phyloP scores from a whole-genome alignment of 2,888 invertebrate species.

The Cylindroiulus punctatus region DNA sequence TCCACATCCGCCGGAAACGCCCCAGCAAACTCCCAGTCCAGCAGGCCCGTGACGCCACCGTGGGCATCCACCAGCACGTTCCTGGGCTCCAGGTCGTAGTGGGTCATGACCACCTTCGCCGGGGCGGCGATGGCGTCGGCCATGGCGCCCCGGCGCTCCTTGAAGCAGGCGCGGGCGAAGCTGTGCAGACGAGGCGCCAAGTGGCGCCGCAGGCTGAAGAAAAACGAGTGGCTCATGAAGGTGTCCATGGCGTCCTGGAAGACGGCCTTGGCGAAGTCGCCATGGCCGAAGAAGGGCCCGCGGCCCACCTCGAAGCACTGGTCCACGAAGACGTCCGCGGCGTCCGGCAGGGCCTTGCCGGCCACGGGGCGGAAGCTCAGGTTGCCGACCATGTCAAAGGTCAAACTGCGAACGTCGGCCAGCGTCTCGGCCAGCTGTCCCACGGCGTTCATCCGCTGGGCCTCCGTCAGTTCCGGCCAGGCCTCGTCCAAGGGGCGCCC shows the following conservation, averaged over 20 bases:
- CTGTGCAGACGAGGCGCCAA: not conserved
- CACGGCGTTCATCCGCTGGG: not conserved
- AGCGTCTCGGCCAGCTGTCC: not conserved
- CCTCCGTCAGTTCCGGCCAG: not conserved
- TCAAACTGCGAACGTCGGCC: not conserved
- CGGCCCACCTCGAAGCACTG: not conserved
- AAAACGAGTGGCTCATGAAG: slow-evolving; percentile 19
- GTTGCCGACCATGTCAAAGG: slow-evolving; percentile 36
- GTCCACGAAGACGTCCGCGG: not conserved
- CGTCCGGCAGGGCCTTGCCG: not conserved
- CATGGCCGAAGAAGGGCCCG: not conserved
- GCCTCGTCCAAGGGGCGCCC: slow-evolving; percentile 42
- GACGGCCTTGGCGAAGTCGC: not conserved
- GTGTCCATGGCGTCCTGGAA: not conserved
- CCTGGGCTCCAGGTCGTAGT: slow-evolving; percentile 49
- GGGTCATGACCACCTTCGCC: not conserved
- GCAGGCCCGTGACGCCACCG: slow-evolving; percentile 9
- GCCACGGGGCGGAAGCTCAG: not conserved
- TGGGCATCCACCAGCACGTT: slow-evolving; percentile 28
- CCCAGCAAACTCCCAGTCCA: slow-evolving; percentile 50
- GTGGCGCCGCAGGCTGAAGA: not conserved
- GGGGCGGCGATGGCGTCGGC: not conserved
- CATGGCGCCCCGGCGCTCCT: not conserved
- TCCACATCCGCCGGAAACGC: slow-evolving; percentile 46
- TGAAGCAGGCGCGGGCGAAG: not conserved